A percentile compares a stretch with the other conserved stretches of the same genome.
Conservation (phyloP, 2,888 invertebrate species). For the Caenorhabditis virilis region DNA sequence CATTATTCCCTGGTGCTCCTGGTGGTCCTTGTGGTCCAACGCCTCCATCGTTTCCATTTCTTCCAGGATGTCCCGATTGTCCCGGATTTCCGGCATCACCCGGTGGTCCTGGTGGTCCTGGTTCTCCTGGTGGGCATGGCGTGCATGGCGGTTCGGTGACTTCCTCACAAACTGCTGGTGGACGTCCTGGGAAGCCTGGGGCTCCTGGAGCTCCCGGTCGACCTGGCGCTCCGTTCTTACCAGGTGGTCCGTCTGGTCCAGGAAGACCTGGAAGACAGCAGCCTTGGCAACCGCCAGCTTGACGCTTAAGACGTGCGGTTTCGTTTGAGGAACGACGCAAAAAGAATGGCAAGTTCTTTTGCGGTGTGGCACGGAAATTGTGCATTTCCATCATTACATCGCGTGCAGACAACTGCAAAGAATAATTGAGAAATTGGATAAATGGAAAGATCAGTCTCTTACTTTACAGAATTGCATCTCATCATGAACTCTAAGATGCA, state of each 20-base stretch:
- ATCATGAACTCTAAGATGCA: slow-evolving; percentile 64
- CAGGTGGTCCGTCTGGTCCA: slow-evolving; percentile 63
- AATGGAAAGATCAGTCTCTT: too few relatives aligned
- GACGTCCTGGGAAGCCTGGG: slow-evolving; percentile 67
- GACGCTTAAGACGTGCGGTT: slow-evolving; percentile 48
- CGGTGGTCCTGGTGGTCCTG: slow-evolving; percentile 61
- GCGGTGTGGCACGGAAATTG: slow-evolving; percentile 57
- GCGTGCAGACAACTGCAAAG: slow-evolving; percentile 65
- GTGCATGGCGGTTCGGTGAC: slow-evolving; percentile 67
- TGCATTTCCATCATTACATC: slow-evolving; percentile 68
- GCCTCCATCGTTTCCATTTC: slow-evolving; percentile 67
- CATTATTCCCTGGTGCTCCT: slow-evolving; percentile 62
- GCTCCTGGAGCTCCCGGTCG: slow-evolving; percentile 67
- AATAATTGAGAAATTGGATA: too few relatives aligned
- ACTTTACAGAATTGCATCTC: slow-evolving; percentile 69
- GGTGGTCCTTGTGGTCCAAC: slow-evolving; percentile 65
- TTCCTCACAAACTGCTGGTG: slow-evolving; percentile 67
- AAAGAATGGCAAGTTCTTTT: slow-evolving; percentile 48
- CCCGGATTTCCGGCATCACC: slow-evolving; percentile 55
- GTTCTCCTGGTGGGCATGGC: slow-evolving; percentile 67
- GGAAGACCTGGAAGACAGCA: slow-evolving; percentile 66
- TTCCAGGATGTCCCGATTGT: slow-evolving; percentile 59
- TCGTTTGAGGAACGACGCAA: slow-evolving; percentile 47
- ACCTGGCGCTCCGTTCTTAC: slow-evolving; percentile 65
- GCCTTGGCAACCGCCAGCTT: slow-evolving; percentile 49